A percentile compares a stretch with the other conserved stretches of the same genome.
Evolutionary conservation across 1,140 invertebrate genomes (phyloP).

Genomic region (Anagrus nilaparvatae): DNA sequence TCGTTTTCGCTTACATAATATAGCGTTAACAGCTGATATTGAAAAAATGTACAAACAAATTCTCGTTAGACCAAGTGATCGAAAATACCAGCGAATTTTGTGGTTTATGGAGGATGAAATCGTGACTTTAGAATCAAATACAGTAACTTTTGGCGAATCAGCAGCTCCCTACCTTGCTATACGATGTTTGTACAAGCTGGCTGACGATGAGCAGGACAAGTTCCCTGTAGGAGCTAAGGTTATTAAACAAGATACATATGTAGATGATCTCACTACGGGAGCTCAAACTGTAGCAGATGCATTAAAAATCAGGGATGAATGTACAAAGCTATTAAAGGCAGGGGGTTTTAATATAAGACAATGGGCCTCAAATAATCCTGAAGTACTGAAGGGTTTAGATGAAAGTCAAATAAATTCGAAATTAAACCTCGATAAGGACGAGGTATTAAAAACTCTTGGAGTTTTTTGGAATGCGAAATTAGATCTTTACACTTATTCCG

Average conservation of each 20-base stretch:
- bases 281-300: slow-evolving; percentile 23
- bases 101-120: neutral
- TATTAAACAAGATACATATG: slow-evolving; percentile 28
- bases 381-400: neutral
- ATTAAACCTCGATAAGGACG: neutral
- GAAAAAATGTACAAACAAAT: slow-evolving; percentile 11
- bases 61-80: neutral
- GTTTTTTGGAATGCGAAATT: neutral
- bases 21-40: neutral
- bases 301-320: slow-evolving; percentile 14
- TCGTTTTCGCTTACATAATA: slow-evolving; percentile 4
- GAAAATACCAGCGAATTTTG: slow-evolving; percentile 2
- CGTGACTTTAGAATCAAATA: slow-evolving; percentile 10
- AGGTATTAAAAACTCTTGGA: slow-evolving; percentile 5
- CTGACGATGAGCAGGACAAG: slow-evolving; percentile 9
- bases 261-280: slow-evolving; percentile 37
- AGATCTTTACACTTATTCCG: neutral
- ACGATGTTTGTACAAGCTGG: slow-evolving; percentile 1
- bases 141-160: slow-evolving; percentile 21
- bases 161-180: slow-evolving; percentile 13
- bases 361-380: slow-evolving; percentile 22
- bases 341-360: slow-evolving; percentile 25
- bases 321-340: slow-evolving; percentile 15
- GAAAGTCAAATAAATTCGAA: neutral
- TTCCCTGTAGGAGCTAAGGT: slow-evolving; percentile 21